A percentile compares a stretch with the other conserved stretches of the same genome.
phyloP scores from a whole-genome alignment of 1,140 invertebrate species.

The Hyphantria cunea region DNA sequence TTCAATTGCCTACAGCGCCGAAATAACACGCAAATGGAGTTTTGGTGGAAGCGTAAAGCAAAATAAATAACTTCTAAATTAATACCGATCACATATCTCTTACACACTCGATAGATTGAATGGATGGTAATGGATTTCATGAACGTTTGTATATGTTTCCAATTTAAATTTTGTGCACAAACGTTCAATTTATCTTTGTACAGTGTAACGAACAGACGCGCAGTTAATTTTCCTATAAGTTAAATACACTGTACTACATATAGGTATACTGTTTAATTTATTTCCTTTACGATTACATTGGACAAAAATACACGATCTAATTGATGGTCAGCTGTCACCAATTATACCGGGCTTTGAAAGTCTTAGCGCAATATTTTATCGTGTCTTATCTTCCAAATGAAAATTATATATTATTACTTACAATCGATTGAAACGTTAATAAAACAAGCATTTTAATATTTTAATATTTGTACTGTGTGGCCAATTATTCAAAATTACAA shows the following conservation, averaged over 20 bases:
- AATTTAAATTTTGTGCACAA: constrained; percentile 25
- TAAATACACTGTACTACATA: not conserved
- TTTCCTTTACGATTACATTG: no score
- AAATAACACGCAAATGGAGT: not conserved
- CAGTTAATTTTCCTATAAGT: constrained; percentile 10
- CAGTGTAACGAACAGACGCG: not conserved
- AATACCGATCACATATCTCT: constrained; percentile 2
- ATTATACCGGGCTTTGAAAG: no score
- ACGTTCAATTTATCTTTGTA: constrained; percentile 21
- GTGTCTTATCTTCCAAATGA: no score
- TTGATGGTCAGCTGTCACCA: no score
- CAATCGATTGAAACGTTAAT: no score
- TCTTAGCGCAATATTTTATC: no score
- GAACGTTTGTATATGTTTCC: constrained; percentile 10
- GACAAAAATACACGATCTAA: no score
- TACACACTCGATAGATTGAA: constrained; percentile 2
- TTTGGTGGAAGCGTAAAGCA: constrained; percentile 1
- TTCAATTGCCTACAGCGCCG: not conserved
- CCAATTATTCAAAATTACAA: no score
- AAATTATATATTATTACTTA: no score
- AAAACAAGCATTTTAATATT: no score
- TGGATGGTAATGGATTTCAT: constrained; percentile 13
- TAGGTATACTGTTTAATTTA: no score
- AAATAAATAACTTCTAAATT: constrained; percentile 12
- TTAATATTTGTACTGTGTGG: no score